Percentiles rank a stretch among this genome's conserved stretches.
Conservation (phyloP, 2,888 invertebrate species). For the Anorthoa munda region DNA sequence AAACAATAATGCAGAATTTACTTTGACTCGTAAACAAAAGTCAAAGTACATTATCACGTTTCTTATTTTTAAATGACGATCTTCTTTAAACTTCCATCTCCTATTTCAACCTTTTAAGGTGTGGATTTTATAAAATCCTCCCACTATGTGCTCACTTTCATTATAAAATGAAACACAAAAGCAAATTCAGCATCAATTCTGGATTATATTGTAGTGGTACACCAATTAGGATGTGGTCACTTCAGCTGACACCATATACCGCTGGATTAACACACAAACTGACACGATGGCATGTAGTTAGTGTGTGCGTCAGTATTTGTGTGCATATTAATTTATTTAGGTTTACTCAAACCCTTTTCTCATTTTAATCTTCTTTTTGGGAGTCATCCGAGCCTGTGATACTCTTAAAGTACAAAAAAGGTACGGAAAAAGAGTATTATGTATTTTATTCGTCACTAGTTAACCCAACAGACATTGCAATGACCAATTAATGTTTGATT, state of each 20-base stretch:
- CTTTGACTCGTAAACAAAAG: too few relatives aligned
- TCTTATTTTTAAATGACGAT: too few relatives aligned
- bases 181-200: slow-evolving; percentile 22
- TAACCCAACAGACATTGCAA: background rate
- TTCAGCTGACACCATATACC: slow-evolving; percentile 16
- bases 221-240: slow-evolving; percentile 10
- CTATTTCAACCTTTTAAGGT: too few relatives aligned
- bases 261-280: background rate
- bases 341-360: too few relatives aligned
- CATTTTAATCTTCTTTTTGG: background rate
- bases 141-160: too few relatives aligned
- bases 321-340: background rate
- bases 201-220: slow-evolving; percentile 6
- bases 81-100: too few relatives aligned
- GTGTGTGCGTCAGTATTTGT: background rate
- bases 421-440: background rate
- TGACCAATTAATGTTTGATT: too few relatives aligned
- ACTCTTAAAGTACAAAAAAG: too few relatives aligned
- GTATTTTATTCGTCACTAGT: background rate
- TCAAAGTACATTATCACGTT: too few relatives aligned
- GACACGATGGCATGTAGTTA: background rate
- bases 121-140: too few relatives aligned
- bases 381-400: background rate
- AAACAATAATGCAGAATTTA: too few relatives aligned
- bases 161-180: background rate